These are phyloP conservation scores for Antennarius maculatus DNA, from an alignment of 2,797 vertebrate genomes.

Conservation along the genomic window DNA sequence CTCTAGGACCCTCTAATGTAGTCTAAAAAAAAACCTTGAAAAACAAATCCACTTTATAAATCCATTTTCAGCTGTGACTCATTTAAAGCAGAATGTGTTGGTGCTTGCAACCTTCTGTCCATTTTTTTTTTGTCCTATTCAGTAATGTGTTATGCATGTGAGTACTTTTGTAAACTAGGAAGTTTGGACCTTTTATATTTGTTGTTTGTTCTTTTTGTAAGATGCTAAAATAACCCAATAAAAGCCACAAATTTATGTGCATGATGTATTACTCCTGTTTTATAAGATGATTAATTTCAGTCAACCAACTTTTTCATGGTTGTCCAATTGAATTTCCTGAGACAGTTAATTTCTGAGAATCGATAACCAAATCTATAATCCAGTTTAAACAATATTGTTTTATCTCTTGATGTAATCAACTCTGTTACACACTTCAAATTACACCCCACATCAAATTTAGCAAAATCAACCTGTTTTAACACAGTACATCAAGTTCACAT, in stretches of 20 bases:
- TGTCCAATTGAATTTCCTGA: background rate
- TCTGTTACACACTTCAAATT: too few species aligned
- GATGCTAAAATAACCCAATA: background rate
- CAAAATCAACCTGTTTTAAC: background rate
- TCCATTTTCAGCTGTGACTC: slow-evolving; percentile 5
- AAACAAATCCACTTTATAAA: background rate
- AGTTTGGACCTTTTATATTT: background rate
- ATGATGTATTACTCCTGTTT: background rate
- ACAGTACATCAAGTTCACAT: background rate
- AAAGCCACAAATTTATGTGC: too few species aligned
- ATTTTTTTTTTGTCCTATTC: background rate
- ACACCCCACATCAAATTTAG: background rate
- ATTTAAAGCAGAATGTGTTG: too few species aligned
- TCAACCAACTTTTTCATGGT: background rate
- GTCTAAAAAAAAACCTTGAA: background rate
- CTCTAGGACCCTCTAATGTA: background rate
- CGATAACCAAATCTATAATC: background rate
- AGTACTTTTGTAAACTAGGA: slow-evolving; percentile 13
- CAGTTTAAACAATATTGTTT: slow-evolving; percentile 4
- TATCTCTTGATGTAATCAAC: too few species aligned
- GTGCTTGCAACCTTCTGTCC: background rate
- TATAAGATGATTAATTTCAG: background rate
- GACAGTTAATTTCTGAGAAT: slow-evolving; percentile 4
- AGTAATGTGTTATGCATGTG: background rate
- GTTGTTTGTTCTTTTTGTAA: background rate